Base-by-base conservation (phyloP, 2,113 vertebrate genomes). In the Urocolius indicus region DNA sequence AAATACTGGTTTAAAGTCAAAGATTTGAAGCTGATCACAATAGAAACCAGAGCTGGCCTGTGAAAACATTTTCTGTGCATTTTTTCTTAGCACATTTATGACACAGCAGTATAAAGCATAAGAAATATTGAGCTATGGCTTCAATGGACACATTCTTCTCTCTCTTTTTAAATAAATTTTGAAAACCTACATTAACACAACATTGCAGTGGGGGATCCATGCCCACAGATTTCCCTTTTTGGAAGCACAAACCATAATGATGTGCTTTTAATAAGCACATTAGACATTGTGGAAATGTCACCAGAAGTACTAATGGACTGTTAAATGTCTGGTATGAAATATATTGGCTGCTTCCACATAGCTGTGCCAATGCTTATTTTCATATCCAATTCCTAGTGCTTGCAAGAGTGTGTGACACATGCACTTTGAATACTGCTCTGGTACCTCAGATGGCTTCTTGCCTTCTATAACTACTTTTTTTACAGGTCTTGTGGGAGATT, bases 21-120 rank as follows among this genome's bases (percentile, higher is more conserved):
- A 81, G 58, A 93, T 81, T 75, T 89, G 49, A 93, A 92, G 87
- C 36, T 0, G 2, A 87, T 87, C 85, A 77, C 85, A 83, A 88
- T 88, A 94, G 59, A 88, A 88, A 66, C 49, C 20, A 58, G 23
- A 69, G 84, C 52, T 23, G 13, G 82, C 63, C 83, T 76, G 48
- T 83, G 45, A 91, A 95, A 96, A 94, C 93, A 93, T 90, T 83
- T 90, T 77, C 83, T 41, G 16, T 59, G 83, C 54, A 79, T 63
- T 91, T 95, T 90, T 91, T 77, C 87, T 88, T 86, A 91, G 75
- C 69, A 93, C 51, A 63, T 90, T 91, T 80, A 80, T 67, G 59
- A 59, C 41, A 67, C 34, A 74, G 59, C 22, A 20, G 13, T 61
- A 85, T 62, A 87, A 87, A 94, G 72, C 54, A 62, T 72, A 91